phyloP scores from a whole-genome alignment of 2,797 vertebrate genomes.

The Parotocinclus haroldoi region DNA sequence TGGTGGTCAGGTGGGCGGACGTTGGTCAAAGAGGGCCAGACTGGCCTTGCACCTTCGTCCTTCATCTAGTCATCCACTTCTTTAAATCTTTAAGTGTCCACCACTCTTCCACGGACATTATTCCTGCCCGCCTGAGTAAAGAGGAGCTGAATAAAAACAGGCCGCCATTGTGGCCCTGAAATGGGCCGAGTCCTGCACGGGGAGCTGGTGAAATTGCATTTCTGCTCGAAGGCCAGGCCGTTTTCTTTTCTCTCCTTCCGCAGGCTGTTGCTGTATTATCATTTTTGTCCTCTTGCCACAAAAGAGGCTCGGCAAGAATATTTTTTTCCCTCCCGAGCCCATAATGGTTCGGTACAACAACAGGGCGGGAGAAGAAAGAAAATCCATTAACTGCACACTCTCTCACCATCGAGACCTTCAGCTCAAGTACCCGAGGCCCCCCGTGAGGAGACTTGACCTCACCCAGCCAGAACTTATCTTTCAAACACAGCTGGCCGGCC shows the following conservation, averaged over 20 bases:
- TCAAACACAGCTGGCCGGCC: conserved; percentile 74
- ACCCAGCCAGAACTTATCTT: conserved; percentile 63
- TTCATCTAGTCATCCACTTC: conserved; percentile 50
- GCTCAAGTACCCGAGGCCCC: conserved; percentile 76
- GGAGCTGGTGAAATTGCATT: conserved; percentile 79
- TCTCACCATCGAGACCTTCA: conserved; percentile 85
- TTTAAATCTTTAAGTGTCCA: conserved; percentile 71
- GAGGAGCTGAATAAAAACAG: conserved; percentile 48
- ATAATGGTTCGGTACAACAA: conserved; percentile 76
- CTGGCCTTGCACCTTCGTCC: conserved; percentile 33
- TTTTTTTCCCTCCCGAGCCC: conserved; percentile 63
- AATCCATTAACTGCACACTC: conserved; percentile 84
- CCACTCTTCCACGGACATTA: conserved; percentile 61
- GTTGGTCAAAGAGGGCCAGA: conserved; percentile 29
- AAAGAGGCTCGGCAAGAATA: conserved; percentile 66
- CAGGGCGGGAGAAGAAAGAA: conserved; percentile 75
- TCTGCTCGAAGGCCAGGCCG: conserved; percentile 69
- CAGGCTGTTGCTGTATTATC: conserved; percentile 62
- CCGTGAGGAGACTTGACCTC: conserved; percentile 80
- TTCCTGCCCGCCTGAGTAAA: conserved; percentile 60
- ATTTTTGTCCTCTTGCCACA: conserved; percentile 58
- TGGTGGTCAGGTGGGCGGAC: conserved; percentile 32
- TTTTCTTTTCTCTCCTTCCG: conserved; percentile 52
- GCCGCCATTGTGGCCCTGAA: conserved; percentile 62
- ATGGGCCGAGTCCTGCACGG: conserved; percentile 59